phyloP scores from a whole-genome alignment of 2,888 invertebrate species.

The Atrina japonica region DNA sequence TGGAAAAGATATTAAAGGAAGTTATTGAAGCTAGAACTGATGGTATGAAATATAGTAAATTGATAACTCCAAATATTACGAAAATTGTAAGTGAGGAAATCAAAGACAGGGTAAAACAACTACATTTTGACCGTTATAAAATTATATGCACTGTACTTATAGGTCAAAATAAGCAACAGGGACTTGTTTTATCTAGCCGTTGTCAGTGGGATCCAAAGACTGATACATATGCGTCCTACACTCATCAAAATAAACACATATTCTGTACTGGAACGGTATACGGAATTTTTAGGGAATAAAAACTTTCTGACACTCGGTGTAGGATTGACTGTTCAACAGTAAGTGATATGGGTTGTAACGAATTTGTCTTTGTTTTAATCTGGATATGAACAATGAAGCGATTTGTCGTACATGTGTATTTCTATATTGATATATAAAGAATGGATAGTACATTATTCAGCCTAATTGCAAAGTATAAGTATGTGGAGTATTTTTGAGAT shows the following conservation, averaged over 20 bases:
- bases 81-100: constrained; percentile 64
- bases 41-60: constrained; percentile 58
- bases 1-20: constrained; percentile 50
- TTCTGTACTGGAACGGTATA: constrained; percentile 66
- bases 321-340: too few species aligned
- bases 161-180: constrained; percentile 64
- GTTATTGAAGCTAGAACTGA: constrained; percentile 53
- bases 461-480: too few species aligned
- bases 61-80: constrained; percentile 56
- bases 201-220: constrained; percentile 63
- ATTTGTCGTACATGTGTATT: too few species aligned
- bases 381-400: too few species aligned
- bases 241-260: constrained; percentile 51
- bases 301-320: too few species aligned
- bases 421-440: too few species aligned
- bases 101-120: constrained; percentile 60
- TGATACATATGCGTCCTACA: constrained; percentile 61
- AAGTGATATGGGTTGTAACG: too few species aligned
- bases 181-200: constrained; percentile 56
- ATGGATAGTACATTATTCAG: too few species aligned
- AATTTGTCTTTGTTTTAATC: too few species aligned
- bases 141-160: constrained; percentile 59
- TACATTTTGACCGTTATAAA: constrained; percentile 66
- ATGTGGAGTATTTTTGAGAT: too few species aligned
- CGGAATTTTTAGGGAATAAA: constrained; percentile 65